These are phyloP conservation scores for Euwallacea similis DNA, from an alignment of 1,140 invertebrate genomes.

Conservation along the genomic window DNA sequence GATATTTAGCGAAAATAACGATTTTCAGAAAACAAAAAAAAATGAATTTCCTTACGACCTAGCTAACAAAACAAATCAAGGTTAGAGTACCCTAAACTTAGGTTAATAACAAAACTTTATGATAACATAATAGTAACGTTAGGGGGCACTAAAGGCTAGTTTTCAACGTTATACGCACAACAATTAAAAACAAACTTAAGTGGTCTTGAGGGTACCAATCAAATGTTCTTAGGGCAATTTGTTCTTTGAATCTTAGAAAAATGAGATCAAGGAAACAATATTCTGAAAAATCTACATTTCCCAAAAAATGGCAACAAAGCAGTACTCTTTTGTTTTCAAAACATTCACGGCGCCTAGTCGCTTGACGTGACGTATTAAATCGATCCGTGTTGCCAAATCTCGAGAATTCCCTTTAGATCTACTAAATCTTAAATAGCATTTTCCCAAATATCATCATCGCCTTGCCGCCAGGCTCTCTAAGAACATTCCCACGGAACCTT, in stretches of 20 bases:
- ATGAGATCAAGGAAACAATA: too few relatives aligned
- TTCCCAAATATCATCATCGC: too few relatives aligned
- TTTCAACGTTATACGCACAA: conserved; percentile 18
- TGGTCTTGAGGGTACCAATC: conserved; percentile 4
- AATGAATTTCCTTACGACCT: conserved; percentile 1
- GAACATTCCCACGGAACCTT: conserved; percentile 15
- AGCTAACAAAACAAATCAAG: too few relatives aligned
- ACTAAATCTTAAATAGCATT: too few relatives aligned
- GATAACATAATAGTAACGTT: conserved; percentile 14
- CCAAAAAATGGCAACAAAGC: too few relatives aligned
- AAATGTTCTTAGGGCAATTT: conserved; percentile 21
- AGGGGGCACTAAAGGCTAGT: conserved; percentile 9
- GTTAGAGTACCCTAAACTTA: conserved; percentile 4
- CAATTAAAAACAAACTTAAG: conserved; percentile 18
- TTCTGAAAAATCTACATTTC: too few relatives aligned
- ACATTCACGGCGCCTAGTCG: too few relatives aligned
- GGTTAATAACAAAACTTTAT: conserved; percentile 29
- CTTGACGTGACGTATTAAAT: too few relatives aligned
- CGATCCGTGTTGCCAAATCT: too few relatives aligned
- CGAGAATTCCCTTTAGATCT: too few relatives aligned
- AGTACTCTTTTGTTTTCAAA: too few relatives aligned
- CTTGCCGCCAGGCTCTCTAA: conserved; percentile 6
- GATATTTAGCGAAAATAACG: conserved; percentile 20
- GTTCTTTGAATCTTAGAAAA: too few relatives aligned
- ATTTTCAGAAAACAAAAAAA: neutral